Conservation (phyloP, 2,888 invertebrate species). For the Ennomos erosarius region DNA sequence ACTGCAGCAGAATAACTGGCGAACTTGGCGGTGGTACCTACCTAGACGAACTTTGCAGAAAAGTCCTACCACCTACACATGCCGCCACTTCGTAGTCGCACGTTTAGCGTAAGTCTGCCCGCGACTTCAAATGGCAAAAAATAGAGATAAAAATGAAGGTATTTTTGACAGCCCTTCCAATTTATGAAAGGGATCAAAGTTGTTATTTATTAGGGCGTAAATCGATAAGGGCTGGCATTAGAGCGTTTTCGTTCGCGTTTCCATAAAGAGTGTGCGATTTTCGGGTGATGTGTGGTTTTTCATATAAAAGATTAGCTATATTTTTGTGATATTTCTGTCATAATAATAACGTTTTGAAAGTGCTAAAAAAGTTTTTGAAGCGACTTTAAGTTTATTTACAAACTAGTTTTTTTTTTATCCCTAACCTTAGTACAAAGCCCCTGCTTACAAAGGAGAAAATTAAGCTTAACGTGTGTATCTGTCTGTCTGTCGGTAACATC, state of each 20-base stretch:
- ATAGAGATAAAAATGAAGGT: conserved; percentile 51
- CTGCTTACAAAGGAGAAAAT: too few species aligned
- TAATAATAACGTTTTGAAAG: not conserved
- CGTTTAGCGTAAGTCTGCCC: conserved; percentile 20
- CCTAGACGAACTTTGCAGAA: too few species aligned
- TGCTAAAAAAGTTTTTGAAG: too few species aligned
- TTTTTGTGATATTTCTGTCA: conserved; percentile 5
- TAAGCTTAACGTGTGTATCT: too few species aligned
- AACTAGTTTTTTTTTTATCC: too few species aligned
- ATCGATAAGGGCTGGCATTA: conserved; percentile 54
- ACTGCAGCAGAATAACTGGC: too few species aligned
- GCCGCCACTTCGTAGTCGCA: conserved; percentile 6
- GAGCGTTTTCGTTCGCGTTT: conserved; percentile 47
- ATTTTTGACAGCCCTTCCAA: conserved; percentile 56
- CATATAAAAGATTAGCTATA: conserved; percentile 23
- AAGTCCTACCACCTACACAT: too few species aligned
- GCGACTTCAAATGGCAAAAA: conserved; percentile 29
- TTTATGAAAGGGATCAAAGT: conserved; percentile 65
- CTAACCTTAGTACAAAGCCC: too few species aligned
- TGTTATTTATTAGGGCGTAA: conserved; percentile 63
- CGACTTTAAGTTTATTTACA: too few species aligned
- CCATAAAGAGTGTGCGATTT: conserved; percentile 35
- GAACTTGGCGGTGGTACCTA: too few species aligned
- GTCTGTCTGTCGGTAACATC: too few species aligned
- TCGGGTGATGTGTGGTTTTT: conserved; percentile 27